These are phyloP conservation scores for Dicyrtoma fusca DNA, from an alignment of 2,888 invertebrate genomes.

Conservation along the genomic window DNA sequence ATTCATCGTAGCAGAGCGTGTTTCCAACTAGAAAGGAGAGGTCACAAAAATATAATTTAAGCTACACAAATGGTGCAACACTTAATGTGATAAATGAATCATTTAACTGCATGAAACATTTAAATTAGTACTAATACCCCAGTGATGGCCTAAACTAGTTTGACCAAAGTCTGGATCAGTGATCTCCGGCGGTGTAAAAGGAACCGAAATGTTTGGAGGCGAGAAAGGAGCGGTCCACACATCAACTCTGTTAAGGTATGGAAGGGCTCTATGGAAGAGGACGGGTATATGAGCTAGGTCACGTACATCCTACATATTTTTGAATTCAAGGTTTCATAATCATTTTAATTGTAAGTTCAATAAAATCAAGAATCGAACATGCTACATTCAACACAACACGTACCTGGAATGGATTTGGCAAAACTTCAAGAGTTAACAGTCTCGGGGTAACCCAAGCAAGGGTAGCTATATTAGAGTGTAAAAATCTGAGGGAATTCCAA, in stretches of 20 bases:
- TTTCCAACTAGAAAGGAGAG: constrained; percentile 22
- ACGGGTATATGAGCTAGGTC: constrained; percentile 53
- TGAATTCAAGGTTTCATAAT: no score
- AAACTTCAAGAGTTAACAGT: constrained; percentile 47
- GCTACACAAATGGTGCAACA: background rate
- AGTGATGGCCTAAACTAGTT: constrained; percentile 28
- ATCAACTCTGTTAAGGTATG: constrained; percentile 49
- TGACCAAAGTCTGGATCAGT: constrained; percentile 40
- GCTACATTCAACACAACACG: no score
- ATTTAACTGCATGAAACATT: no score
- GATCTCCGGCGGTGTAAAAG: constrained; percentile 8
- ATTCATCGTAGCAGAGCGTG: constrained; percentile 39
- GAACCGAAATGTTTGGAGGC: background rate
- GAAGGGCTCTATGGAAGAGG: constrained; percentile 47
- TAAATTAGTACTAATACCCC: constrained; percentile 38
- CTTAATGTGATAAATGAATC: background rate
- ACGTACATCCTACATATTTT: constrained; percentile 46
- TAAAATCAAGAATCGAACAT: no score
- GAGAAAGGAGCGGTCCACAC: constrained; percentile 47
- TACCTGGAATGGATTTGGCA: constrained; percentile 56
- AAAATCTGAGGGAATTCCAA: constrained; percentile 52
- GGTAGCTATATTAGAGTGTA: constrained; percentile 50
- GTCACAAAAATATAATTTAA: background rate
- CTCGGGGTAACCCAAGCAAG: constrained; percentile 49
- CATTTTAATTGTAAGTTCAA: no score